Percentiles rank a stretch among this genome's conserved stretches.
Evolutionary conservation across 2,113 vertebrate species (phyloP).

Genomic region (Stigmatopora argus): DNA sequence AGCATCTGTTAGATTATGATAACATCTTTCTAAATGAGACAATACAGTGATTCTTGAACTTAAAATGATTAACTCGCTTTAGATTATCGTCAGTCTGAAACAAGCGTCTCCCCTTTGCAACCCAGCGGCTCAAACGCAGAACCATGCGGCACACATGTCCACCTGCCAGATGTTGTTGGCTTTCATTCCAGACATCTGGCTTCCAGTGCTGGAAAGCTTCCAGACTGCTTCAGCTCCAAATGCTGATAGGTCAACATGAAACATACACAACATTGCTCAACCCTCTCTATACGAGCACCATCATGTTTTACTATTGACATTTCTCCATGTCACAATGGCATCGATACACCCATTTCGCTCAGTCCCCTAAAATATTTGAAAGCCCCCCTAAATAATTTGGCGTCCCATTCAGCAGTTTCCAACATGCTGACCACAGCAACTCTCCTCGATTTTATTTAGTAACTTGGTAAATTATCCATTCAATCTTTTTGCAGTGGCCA

Average conservation of each 20-base stretch:
- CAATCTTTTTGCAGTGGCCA: too few relatives aligned
- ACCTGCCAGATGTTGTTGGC: slow-evolving; percentile 39
- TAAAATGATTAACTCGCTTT: neutral
- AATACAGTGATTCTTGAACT: neutral
- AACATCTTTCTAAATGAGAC: neutral
- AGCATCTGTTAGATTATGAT: neutral
- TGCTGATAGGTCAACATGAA: slow-evolving; percentile 36
- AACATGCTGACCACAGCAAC: too few relatives aligned
- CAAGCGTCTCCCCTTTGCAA: neutral
- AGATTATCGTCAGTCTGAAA: neutral
- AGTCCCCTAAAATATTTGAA: too few relatives aligned
- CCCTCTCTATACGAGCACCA: slow-evolving; percentile 31
- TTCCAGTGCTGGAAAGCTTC: slow-evolving; percentile 48
- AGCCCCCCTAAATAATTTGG: too few relatives aligned
- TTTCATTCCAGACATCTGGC: slow-evolving; percentile 45
- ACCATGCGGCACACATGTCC: neutral
- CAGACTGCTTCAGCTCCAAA: slow-evolving; percentile 36
- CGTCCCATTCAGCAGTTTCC: too few relatives aligned
- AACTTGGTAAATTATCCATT: too few relatives aligned
- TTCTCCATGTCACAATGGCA: slow-evolving; percentile 29
- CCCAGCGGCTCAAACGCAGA: neutral
- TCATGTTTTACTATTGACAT: slow-evolving; percentile 5
- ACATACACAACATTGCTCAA: slow-evolving; percentile 45
- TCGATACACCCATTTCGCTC: too few relatives aligned
- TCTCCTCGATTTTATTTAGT: too few relatives aligned